A percentile compares a stretch with the other conserved stretches of the same genome.
Evolutionary conservation across 2,888 invertebrate species (phyloP).

Genomic region (Chrysina gloriosa): DNA sequence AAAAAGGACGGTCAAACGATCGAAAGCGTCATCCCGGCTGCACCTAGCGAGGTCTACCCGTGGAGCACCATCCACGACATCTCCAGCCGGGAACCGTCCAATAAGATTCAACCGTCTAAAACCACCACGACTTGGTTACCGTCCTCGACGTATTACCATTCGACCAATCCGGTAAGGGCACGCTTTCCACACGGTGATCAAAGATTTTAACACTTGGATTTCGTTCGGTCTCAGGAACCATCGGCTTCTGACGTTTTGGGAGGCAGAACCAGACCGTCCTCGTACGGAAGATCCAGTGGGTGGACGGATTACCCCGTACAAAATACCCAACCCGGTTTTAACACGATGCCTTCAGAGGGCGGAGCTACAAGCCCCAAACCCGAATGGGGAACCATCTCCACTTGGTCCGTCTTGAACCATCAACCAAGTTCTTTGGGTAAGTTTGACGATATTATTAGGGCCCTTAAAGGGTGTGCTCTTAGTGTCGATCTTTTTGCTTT

Average conservation of each 20-base stretch:
- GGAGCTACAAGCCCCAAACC: slow-evolving; percentile 53
- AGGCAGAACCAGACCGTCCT: slow-evolving; percentile 63
- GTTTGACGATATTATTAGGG: too few relatives aligned
- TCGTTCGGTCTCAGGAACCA: slow-evolving; percentile 48
- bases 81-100: slow-evolving; percentile 52
- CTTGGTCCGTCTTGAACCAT: slow-evolving; percentile 54
- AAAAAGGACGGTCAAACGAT: slow-evolving; percentile 36
- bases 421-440: slow-evolving; percentile 30
- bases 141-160: slow-evolving; percentile 43
- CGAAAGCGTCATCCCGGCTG: slow-evolving; percentile 56
- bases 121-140: slow-evolving; percentile 55
- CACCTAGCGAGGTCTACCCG: slow-evolving; percentile 60
- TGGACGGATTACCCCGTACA: slow-evolving; percentile 60
- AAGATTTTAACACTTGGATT: slow-evolving; percentile 1
- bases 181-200: too few relatives aligned
- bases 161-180: slow-evolving; percentile 40
- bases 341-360: slow-evolving; percentile 54
- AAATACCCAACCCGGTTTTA: slow-evolving; percentile 47
- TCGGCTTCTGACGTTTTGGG: slow-evolving; percentile 53
- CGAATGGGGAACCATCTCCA: slow-evolving; percentile 57
- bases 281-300: slow-evolving; percentile 67
- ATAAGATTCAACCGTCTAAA: slow-evolving; percentile 51
- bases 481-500: background rate
- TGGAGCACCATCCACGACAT: slow-evolving; percentile 58
- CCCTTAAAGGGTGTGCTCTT: too few relatives aligned